phyloP scores from a whole-genome alignment of 2,113 vertebrate genomes.

The Melanotaenia duboulayi region DNA sequence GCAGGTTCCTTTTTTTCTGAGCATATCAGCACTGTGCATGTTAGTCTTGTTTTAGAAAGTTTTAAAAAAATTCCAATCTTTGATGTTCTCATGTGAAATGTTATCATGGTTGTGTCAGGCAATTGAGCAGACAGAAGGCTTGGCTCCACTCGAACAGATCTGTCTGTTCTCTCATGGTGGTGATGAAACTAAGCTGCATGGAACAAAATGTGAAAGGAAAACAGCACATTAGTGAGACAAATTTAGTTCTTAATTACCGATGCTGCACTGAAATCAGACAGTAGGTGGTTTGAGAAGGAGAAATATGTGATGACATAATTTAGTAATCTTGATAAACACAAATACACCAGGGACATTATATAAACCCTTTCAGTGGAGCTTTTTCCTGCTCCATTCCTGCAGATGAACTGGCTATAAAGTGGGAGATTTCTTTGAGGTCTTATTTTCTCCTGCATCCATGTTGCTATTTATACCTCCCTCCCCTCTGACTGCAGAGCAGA shows the following conservation, averaged over 20 bases:
- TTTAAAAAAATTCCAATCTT: slow-evolving; percentile 58
- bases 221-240: slow-evolving; percentile 36
- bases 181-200: slow-evolving; percentile 44
- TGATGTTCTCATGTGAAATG: slow-evolving; percentile 64
- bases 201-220: slow-evolving; percentile 36
- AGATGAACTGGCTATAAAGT: slow-evolving; percentile 16
- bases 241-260: slow-evolving; percentile 40
- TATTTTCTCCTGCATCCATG: slow-evolving; percentile 46
- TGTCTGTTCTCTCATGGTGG: slow-evolving; percentile 32
- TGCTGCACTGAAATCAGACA: slow-evolving; percentile 35
- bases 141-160: slow-evolving; percentile 64
- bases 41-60: slow-evolving; percentile 57
- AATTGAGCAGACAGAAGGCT: slow-evolving; percentile 55
- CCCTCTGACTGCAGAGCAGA: slow-evolving; percentile 52
- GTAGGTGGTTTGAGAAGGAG: slow-evolving; percentile 23
- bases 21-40: slow-evolving; percentile 50
- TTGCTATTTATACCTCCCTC: slow-evolving; percentile 72
- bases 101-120: slow-evolving; percentile 71
- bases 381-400: slow-evolving; percentile 4
- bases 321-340: slow-evolving; percentile 35
- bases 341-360: slow-evolving; percentile 8
- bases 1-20: slow-evolving; percentile 45
- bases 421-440: slow-evolving; percentile 48
- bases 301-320: slow-evolving; percentile 47
- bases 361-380: not conserved